These are phyloP conservation scores for Cristatella mucedo DNA, from an alignment of 2,888 invertebrate genomes.

Conservation along the genomic window DNA sequence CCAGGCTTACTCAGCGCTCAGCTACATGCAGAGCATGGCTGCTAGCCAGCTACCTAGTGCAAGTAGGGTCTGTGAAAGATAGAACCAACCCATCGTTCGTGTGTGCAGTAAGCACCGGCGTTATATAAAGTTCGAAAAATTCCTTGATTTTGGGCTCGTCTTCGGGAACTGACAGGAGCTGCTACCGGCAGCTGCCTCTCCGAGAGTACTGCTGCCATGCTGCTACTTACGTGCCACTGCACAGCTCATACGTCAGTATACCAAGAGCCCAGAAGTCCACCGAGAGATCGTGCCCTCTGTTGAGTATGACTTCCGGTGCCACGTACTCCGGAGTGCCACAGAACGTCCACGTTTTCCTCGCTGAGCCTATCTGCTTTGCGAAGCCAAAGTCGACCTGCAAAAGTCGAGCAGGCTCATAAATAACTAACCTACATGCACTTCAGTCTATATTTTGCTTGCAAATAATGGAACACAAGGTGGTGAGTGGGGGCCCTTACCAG, in stretches of 20 bases:
- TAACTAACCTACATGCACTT: not conserved
- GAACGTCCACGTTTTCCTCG: constrained; percentile 79
- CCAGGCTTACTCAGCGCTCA: no score
- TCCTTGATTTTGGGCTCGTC: no score
- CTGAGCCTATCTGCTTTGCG: constrained; percentile 62
- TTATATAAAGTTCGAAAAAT: no score
- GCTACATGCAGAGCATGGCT: no score
- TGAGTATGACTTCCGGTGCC: constrained; percentile 62
- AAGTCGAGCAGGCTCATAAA: no score
- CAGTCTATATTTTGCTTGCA: not conserved
- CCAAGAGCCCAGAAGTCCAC: constrained; percentile 91
- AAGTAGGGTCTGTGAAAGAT: no score
- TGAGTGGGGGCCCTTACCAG: constrained; percentile 40
- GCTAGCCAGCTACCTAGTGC: no score
- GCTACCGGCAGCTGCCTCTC: no score
- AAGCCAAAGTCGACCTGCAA: constrained; percentile 65
- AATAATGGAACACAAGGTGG: not conserved
- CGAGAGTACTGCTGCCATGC: no score
- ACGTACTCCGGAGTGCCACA: constrained; percentile 70
- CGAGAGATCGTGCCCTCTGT: constrained; percentile 63
- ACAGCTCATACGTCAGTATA: constrained; percentile 66
- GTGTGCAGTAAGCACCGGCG: no score
- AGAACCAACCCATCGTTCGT: no score
- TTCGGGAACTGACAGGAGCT: no score
- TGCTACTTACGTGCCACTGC: constrained; percentile 60